Evolutionary conservation across 1,140 invertebrate genomes (phyloP), one percentile per base, ranked within the genome.

Genomic region (Macrobrachium nipponense): DNA sequence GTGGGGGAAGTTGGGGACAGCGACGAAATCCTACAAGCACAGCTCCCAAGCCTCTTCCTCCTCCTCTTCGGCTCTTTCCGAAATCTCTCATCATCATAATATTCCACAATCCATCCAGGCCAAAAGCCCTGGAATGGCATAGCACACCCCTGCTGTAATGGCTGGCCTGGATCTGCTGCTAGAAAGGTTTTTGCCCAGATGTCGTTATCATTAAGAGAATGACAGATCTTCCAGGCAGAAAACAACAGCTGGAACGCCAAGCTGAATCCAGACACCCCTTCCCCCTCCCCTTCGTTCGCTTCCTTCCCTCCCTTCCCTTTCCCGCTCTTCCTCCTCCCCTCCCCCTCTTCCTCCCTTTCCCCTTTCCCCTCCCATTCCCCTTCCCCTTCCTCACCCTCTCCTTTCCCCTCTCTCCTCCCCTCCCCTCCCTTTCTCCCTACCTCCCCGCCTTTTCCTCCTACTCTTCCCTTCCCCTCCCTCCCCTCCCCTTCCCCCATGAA

Each of bases 161-260:
- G 72, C 70, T 81, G 66, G 58, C 58, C 68, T 44, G 43, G 27
- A 58, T 68, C 73, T 44, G 75, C 61, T 76, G 18, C 61, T 36
- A 4, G 27, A 36, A 62, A 66, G 43, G 59, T 84, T 84, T 84
- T 84, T 68, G 61, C 75, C 27, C n/a, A 78, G 27, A n/a, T 62
- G 73, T 78, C 73, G 70, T 84, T 84, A 78, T 84, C 82, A 84
- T 84, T 84, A 84, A 84, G 82, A 78, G 73, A 75, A 58, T 84
- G 82, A 84, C 82, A 84, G 82, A 84, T 84, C 75, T 77, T 76
- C 70, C 44, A 68, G 73, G 82, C 73, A 17, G 60, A 20, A 70
- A 70, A 70, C 60, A 76, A 70, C 81, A 78, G 73, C 73, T 64
- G 64, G 73, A 20, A 75, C 61, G 27, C 60, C n/a, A 20, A 27